phyloP scores from a whole-genome alignment of 2,113 vertebrate genomes.

The Larimichthys polyactis region DNA sequence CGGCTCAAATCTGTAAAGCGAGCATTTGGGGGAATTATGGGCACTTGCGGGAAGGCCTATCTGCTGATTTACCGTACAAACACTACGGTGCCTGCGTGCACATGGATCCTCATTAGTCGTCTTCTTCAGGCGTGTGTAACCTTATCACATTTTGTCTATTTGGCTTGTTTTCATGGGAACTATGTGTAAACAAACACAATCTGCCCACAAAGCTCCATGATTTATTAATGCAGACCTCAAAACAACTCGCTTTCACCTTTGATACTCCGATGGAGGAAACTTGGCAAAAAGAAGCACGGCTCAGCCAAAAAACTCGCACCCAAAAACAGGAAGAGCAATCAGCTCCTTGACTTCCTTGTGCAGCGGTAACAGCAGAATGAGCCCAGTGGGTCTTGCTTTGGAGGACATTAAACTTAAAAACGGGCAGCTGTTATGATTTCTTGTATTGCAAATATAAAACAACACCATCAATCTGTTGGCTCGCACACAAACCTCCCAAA shows the following conservation, averaged over 20 bases:
- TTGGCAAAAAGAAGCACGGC: slow-evolving; percentile 49
- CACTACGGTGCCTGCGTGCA: background rate
- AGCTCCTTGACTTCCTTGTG: slow-evolving; percentile 68
- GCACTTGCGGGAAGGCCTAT: slow-evolving; percentile 14
- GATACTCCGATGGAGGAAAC: slow-evolving; percentile 64
- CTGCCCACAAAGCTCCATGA: slow-evolving; percentile 16
- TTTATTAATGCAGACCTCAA: slow-evolving; percentile 43
- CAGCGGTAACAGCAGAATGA: slow-evolving; percentile 9
- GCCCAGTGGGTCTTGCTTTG: slow-evolving; percentile 14
- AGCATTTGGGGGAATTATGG: slow-evolving; percentile 6
- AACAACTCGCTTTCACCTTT: slow-evolving; percentile 61
- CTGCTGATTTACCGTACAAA: slow-evolving; percentile 4
- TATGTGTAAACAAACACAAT: background rate
- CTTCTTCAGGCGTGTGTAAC: background rate
- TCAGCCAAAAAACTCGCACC: slow-evolving; percentile 47
- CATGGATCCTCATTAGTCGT: slow-evolving; percentile 11
- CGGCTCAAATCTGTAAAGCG: slow-evolving; percentile 34
- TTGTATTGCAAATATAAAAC: background rate
- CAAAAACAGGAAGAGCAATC: slow-evolving; percentile 80
- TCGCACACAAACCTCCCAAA: background rate
- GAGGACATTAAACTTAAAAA: slow-evolving; percentile 3
- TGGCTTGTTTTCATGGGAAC: slow-evolving; percentile 37
- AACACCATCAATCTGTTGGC: background rate
- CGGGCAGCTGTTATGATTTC: background rate
- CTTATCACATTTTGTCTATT: background rate